Evolutionary conservation across 2,797 vertebrate genomes (phyloP).

Genomic region (Pteronotus mesoamericanus): DNA sequence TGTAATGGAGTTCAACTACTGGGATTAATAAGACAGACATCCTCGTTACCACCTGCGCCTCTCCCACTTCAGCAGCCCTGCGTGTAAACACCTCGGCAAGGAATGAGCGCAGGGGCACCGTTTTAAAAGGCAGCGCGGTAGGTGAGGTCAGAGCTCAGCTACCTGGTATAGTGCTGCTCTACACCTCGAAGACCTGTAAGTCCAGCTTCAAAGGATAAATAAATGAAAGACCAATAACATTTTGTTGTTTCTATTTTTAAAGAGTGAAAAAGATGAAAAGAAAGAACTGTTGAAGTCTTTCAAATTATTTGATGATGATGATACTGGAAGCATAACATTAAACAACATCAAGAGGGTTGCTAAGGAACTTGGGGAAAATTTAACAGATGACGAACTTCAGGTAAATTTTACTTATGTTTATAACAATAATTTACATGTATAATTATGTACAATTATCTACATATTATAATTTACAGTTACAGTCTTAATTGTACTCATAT

Average conservation of each 20-base stretch:
- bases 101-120: not conserved
- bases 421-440: not conserved
- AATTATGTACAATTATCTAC: not conserved
- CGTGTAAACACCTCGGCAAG: not conserved
- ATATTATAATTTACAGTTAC: not conserved
- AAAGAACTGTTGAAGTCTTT: conserved; percentile 97
- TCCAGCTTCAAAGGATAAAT: not conserved
- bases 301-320: conserved; percentile 93
- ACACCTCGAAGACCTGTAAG: not conserved
- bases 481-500: not conserved
- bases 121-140: not conserved
- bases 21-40: not conserved
- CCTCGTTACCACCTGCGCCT: not conserved
- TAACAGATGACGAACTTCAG: conserved; percentile 95
- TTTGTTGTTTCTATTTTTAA: conserved; percentile 4
- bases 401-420: conserved; percentile 79
- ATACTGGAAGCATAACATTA: conserved; percentile 94
- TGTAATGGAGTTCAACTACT: not conserved
- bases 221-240: not conserved
- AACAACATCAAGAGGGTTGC: conserved; percentile 94
- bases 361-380: conserved; percentile 94
- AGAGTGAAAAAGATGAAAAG: conserved; percentile 94
- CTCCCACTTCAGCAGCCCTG: not conserved
- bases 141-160: not conserved
- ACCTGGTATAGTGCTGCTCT: not conserved